A percentile compares a stretch with the other conserved stretches of the same genome.
Evolutionary conservation across 2,113 vertebrate species (phyloP).

Genomic region (Pholis gunnellus): DNA sequence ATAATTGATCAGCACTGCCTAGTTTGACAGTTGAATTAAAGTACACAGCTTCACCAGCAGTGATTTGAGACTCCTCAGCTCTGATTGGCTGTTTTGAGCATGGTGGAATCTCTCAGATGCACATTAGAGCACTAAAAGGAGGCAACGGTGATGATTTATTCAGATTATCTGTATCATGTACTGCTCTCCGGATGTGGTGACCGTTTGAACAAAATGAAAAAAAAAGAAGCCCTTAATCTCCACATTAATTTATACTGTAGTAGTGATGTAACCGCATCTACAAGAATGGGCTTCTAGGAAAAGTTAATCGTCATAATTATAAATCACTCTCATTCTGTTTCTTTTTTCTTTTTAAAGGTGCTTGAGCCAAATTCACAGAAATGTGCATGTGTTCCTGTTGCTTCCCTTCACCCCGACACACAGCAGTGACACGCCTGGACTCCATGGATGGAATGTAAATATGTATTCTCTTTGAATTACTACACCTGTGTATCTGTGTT

Average conservation of each 20-base stretch:
- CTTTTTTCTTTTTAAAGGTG: constrained; percentile 59
- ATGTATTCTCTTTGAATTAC: constrained; percentile 10
- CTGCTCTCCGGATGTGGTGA: too few species aligned
- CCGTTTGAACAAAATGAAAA: too few species aligned
- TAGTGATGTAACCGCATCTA: neutral
- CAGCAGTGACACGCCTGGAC: neutral
- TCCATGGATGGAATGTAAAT: constrained; percentile 27
- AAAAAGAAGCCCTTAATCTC: neutral
- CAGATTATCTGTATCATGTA: too few species aligned
- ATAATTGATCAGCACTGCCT: too few species aligned
- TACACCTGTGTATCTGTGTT: neutral
- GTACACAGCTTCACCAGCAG: too few species aligned
- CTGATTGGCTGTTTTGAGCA: too few species aligned
- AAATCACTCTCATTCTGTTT: neutral
- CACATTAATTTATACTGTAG: neutral
- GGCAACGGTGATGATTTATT: too few species aligned
- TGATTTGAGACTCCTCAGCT: too few species aligned
- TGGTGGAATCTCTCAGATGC: too few species aligned
- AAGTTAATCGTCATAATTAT: neutral
- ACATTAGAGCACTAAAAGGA: too few species aligned
- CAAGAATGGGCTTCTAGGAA: neutral
- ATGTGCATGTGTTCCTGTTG: constrained; percentile 87
- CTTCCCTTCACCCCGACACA: constrained; percentile 59
- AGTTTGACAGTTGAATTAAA: too few species aligned
- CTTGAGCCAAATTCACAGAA: constrained; percentile 77